Conservation (phyloP, 2,888 invertebrate species). For the Chloromyia formosa region DNA sequence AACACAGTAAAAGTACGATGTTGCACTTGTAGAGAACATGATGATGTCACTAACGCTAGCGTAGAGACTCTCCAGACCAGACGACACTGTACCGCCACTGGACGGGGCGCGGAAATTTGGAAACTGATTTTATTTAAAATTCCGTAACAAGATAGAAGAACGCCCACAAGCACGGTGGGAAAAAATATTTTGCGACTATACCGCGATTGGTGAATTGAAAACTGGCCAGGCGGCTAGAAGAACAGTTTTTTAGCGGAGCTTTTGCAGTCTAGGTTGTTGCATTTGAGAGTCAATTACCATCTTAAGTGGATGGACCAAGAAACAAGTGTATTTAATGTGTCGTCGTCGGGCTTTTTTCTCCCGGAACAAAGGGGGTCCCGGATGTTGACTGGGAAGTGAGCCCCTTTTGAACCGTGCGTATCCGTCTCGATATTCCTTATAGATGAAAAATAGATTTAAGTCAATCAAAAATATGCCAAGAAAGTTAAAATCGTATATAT, state of each 20-base stretch:
- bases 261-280: constrained; percentile 35
- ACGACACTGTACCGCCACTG: neutral
- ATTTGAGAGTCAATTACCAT: neutral
- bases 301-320: neutral
- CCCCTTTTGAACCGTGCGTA: neutral
- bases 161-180: constrained; percentile 29
- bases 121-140: constrained; percentile 21
- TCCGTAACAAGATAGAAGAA: constrained; percentile 32
- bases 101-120: constrained; percentile 26
- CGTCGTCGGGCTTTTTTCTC: neutral
- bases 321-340: neutral
- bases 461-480: neutral
- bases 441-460: too few species aligned
- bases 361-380: neutral
- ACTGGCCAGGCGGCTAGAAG: constrained; percentile 2
- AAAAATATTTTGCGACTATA: constrained; percentile 18
- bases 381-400: too few species aligned
- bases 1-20: constrained; percentile 10
- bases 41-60: constrained; percentile 22
- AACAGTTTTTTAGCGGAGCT: constrained; percentile 31
- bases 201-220: neutral
- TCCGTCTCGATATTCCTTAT: too few species aligned
- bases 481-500: neutral
- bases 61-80: neutral
- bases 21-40: neutral